These are phyloP conservation scores for Lamellibrachia luymesi DNA, from an alignment of 1,140 invertebrate species.

Conservation along the genomic window DNA sequence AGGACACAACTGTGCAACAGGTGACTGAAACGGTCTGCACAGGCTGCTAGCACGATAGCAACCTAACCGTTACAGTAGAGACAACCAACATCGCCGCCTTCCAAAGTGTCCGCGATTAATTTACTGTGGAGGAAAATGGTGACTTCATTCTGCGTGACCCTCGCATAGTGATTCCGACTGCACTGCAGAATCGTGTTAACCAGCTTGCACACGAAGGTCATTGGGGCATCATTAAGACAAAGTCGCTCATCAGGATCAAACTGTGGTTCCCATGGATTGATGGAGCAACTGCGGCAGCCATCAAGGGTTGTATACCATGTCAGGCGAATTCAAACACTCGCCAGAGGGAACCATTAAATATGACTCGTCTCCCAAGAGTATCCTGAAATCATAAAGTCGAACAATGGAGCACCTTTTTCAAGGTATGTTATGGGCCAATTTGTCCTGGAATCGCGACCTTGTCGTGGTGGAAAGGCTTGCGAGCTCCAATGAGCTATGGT, in stretches of 20 bases:
- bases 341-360: background rate
- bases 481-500: too few relatives aligned
- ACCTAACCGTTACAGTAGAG: background rate
- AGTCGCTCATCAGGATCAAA: background rate
- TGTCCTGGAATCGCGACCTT: background rate
- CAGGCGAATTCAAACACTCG: background rate
- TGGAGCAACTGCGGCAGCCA: background rate
- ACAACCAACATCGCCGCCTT: background rate
- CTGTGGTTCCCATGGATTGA: slow-evolving; percentile 21
- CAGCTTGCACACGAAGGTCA: slow-evolving; percentile 18
- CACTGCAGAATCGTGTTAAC: background rate
- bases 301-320: background rate
- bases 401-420: background rate
- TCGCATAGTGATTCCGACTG: background rate
- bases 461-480: too few relatives aligned
- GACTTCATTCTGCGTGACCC: background rate
- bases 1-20: background rate
- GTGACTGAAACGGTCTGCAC: background rate
- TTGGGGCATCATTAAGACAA: slow-evolving; percentile 15
- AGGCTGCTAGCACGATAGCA: background rate
- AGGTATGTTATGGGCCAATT: background rate
- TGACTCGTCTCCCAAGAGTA: background rate
- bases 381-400: background rate
- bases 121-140: background rate
- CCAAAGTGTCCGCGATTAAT: background rate